Percentiles rank a stretch among this genome's conserved stretches.
phyloP scores from a whole-genome alignment of 2,113 vertebrate genomes.

The Semnornis frantzii region DNA sequence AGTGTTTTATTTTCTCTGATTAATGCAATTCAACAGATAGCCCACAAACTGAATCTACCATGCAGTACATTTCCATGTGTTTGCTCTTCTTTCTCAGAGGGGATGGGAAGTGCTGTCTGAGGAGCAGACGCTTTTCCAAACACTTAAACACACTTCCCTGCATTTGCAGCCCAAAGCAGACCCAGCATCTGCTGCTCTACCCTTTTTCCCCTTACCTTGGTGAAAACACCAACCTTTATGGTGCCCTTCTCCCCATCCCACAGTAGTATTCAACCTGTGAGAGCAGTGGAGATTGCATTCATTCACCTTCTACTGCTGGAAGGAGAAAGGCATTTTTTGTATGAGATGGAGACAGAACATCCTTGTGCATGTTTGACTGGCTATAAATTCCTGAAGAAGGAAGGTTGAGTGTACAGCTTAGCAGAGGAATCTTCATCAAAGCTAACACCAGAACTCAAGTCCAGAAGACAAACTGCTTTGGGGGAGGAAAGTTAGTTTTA shows the following conservation, averaged over 20 bases:
- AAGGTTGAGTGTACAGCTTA: not conserved
- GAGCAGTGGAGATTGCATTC: not conserved
- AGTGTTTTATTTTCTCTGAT: not conserved
- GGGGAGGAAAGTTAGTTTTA: not conserved
- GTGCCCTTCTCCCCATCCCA: not conserved
- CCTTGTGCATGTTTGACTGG: not conserved
- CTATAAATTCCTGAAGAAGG: not conserved
- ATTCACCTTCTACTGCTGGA: not conserved
- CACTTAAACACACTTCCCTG: not conserved
- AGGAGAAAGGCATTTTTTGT: not conserved
- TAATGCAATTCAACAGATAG: not conserved
- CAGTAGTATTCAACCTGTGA: not conserved
- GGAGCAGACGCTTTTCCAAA: not conserved
- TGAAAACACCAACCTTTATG: not conserved
- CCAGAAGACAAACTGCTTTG: not conserved
- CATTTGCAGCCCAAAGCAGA: not conserved
- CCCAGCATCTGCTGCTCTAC: not conserved
- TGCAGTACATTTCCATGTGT: not conserved
- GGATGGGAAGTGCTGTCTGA: not conserved
- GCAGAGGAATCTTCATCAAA: not conserved
- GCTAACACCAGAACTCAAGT: not conserved
- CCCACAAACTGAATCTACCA: not conserved
- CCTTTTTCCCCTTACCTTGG: not conserved
- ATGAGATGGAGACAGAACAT: not conserved
- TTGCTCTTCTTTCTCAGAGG: not conserved